A percentile compares a stretch with the other conserved stretches of the same genome.
phyloP scores from a whole-genome alignment of 1,140 invertebrate genomes.

The Drosophila willistoni region DNA sequence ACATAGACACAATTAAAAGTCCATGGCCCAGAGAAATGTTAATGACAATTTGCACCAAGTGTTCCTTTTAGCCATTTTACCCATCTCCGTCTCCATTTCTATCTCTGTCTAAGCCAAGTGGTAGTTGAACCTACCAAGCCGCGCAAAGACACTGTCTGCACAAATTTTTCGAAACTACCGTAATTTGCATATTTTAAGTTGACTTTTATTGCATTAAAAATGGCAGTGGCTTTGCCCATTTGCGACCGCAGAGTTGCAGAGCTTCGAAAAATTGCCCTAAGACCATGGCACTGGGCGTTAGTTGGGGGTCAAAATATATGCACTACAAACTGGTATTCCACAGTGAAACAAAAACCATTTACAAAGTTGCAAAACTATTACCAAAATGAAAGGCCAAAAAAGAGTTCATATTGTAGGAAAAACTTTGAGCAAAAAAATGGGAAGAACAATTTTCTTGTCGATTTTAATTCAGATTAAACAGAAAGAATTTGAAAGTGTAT shows the following conservation, averaged over 20 bases:
- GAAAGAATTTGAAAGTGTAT: too few species aligned
- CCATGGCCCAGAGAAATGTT: constrained; percentile 80
- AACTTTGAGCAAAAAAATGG: not conserved
- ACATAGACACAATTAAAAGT: constrained; percentile 76
- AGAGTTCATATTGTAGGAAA: not conserved
- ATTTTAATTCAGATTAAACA: too few species aligned
- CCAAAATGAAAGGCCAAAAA: not conserved
- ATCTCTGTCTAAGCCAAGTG: not conserved
- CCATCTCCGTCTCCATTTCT: not conserved
- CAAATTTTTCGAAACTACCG: constrained; percentile 78
- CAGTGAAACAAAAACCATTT: not conserved
- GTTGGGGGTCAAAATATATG: constrained; percentile 25
- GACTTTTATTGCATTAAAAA: constrained; percentile 82
- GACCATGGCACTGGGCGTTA: constrained; percentile 35
- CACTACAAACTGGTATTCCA: not conserved
- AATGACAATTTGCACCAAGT: constrained; percentile 68
- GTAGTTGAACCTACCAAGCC: not conserved
- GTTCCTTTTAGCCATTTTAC: constrained; percentile 17
- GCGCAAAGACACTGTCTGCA: constrained; percentile 56
- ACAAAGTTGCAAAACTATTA: not conserved
- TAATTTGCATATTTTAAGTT: constrained; percentile 82
- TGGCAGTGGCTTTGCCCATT: constrained; percentile 69
- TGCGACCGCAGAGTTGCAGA: constrained; percentile 60
- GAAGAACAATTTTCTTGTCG: too few species aligned
- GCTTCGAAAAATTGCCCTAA: not conserved